These are phyloP conservation scores for Chymomyza caudatula DNA, from an alignment of 2,888 invertebrate species.

Conservation along the genomic window DNA sequence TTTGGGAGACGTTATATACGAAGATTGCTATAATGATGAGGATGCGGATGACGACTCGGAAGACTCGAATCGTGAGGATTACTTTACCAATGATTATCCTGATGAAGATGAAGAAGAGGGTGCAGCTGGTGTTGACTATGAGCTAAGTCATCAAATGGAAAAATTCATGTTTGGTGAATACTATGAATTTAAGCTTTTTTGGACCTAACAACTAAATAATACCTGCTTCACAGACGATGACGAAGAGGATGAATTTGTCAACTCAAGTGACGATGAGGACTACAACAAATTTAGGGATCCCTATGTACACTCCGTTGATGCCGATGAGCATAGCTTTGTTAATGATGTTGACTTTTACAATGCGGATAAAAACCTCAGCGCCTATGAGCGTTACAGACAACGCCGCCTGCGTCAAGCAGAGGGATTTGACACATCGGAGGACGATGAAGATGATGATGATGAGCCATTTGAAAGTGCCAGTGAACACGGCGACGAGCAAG, in stretches of 20 bases:
- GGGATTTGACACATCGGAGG: constrained; percentile 26
- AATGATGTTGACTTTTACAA: constrained; percentile 79
- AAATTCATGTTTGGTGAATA: constrained; percentile 74
- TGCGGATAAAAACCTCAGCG: constrained; percentile 81
- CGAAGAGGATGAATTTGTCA: constrained; percentile 50
- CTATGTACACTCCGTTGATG: constrained; percentile 77
- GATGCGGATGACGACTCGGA: constrained; percentile 80
- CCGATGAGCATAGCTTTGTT: constrained; percentile 72
- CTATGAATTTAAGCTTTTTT: neutral
- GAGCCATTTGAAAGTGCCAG: constrained; percentile 45
- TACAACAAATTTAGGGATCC: constrained; percentile 64
- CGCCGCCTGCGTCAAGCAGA: constrained; percentile 72
- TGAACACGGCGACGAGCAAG: constrained; percentile 2
- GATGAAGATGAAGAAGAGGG: constrained; percentile 81
- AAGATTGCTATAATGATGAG: constrained; percentile 73
- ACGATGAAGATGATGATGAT: constrained; percentile 29
- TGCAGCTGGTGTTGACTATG: constrained; percentile 79
- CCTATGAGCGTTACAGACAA: constrained; percentile 84
- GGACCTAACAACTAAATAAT: neutral
- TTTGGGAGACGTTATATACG: constrained; percentile 69
- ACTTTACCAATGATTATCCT: constrained; percentile 89
- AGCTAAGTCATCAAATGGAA: constrained; percentile 82
- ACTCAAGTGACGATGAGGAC: constrained; percentile 68
- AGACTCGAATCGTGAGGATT: constrained; percentile 88
- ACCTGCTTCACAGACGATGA: constrained; percentile 46